Conservation (phyloP, 2,888 invertebrate species). For the Drosophila setosimentum region DNA sequence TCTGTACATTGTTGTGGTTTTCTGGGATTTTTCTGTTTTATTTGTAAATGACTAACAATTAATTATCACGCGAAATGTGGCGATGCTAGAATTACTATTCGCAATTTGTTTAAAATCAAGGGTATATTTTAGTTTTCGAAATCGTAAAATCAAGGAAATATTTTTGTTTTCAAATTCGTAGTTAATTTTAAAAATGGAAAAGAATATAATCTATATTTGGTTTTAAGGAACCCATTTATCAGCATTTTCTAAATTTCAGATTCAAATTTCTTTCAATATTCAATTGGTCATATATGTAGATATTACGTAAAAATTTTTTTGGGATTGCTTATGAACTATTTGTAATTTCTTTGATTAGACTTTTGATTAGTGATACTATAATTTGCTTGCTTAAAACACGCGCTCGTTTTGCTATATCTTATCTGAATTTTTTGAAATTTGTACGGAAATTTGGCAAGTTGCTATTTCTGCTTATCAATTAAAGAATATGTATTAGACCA, state of each 20-base stretch:
- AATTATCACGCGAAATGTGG: background rate
- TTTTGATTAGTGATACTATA: background rate
- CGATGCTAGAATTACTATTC: background rate
- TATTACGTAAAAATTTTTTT: background rate
- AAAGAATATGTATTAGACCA: background rate
- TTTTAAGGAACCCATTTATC: no score
- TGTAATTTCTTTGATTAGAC: background rate
- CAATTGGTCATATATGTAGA: no score
- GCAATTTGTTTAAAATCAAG: background rate
- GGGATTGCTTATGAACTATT: background rate
- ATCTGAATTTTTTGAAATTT: conserved; percentile 13
- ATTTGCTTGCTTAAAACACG: background rate
- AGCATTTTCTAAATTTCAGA: no score
- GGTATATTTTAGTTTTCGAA: background rate
- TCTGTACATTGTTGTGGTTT: background rate
- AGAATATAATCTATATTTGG: no score
- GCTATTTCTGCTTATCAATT: conserved; percentile 18
- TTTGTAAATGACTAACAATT: conserved; percentile 1
- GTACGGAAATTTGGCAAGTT: background rate
- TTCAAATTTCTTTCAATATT: no score
- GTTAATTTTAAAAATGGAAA: no score
- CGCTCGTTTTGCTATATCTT: conserved; percentile 23
- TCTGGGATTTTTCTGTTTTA: background rate
- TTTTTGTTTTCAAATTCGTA: no score
- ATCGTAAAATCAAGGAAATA: background rate